Base-by-base conservation (phyloP, 2,113 vertebrate genomes). In the Quiscalus mexicanus region DNA sequence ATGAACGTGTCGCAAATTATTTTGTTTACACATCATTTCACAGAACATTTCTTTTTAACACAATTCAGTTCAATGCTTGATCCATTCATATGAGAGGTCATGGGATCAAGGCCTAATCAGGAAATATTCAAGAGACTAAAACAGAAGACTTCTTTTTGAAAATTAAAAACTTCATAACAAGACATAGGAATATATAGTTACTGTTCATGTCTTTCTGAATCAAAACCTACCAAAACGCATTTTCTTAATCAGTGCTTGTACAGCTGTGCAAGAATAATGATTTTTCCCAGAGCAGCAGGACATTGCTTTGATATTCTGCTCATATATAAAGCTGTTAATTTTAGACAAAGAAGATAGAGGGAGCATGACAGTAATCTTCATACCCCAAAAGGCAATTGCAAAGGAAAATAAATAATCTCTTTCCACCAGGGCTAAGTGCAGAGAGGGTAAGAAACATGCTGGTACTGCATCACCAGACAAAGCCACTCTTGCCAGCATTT, bases 401-500 rank as follows among this genome's bases (percentile, higher is more conserved):
- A 58, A 78, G 47, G 22, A 16, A 67, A 78, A 70, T 5, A 78
- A 81, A 81, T 14, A 63, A 84, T 59, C 37, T 74, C 24, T 20
- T 80, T 70, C 45, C 0, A 2, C 15, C 31, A 62, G 55, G 28
- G 10, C 45, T 69, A 45, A 44, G 20, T 25, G 20, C 42, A 73
- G 59, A 52, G 60, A n/a, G 11, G 27, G 3, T 42, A 70, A 77
- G 64, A 89, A 62, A 58, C 27, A 35, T 27, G 9, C 33, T 20
- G 30, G 41, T 39, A 56, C 7, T 1, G 6, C 45, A 52, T 44
- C 30, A 39, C 19, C 63, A 44, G 45, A 30, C 27, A 20, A 11
- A 50, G 37, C 27, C 11, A 35, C 22, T 35, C 28, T 23, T 0
- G 0, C 30, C n/a, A 12, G 41, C 12, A 58, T 19, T 64, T 71